Evolutionary conservation across 2,113 vertebrate species (phyloP).

Genomic region (Dunckerocampus dactyliophorus): DNA sequence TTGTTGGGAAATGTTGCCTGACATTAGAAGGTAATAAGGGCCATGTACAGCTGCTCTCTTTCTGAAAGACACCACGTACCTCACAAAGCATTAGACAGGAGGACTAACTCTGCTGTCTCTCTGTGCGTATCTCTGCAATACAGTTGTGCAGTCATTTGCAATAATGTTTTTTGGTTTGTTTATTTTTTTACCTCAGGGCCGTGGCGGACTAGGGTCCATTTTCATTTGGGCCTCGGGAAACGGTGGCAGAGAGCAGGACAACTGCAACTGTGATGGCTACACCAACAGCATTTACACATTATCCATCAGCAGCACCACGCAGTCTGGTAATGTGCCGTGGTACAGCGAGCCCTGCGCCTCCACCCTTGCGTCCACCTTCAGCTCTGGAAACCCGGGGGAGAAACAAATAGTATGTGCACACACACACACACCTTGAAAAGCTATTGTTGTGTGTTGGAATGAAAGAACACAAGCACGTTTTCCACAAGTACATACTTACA

Average conservation of each 20-base stretch:
- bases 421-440: constrained; percentile 7
- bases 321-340: constrained; percentile 93
- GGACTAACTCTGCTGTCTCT: constrained; percentile 15
- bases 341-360: constrained; percentile 99
- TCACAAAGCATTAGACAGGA: constrained; percentile 24
- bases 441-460: constrained; percentile 15
- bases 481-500: background rate
- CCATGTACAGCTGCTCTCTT: constrained; percentile 13
- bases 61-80: constrained; percentile 24
- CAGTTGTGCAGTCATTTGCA: background rate
- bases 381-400: constrained; percentile 93
- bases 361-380: constrained; percentile 95
- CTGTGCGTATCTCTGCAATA: constrained; percentile 1
- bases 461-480: background rate
- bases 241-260: constrained; percentile 92
- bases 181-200: constrained; percentile 73
- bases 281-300: constrained; percentile 99
- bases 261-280: constrained; percentile 98
- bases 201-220: constrained; percentile 89
- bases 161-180: constrained; percentile 3
- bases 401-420: constrained; percentile 90
- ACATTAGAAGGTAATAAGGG: constrained; percentile 20
- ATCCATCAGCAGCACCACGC: constrained; percentile 97
- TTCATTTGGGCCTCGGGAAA: constrained; percentile 98
- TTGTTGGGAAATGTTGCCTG: constrained; percentile 20